Conservation (phyloP, 1,140 invertebrate species). For the Zaprionus kolodkinae region DNA sequence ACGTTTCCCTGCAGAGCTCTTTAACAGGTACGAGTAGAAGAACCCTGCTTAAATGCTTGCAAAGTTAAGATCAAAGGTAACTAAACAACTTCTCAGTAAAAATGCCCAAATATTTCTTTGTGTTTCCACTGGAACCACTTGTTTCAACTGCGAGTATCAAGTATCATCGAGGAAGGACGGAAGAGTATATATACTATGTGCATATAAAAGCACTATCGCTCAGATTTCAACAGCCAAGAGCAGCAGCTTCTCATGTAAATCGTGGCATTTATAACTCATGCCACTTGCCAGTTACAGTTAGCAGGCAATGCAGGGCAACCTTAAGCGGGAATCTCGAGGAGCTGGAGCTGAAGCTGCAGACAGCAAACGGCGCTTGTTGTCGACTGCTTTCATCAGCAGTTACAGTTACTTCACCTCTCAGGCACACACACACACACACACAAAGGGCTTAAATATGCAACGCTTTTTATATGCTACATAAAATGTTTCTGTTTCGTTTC, state of each 20-base stretch:
- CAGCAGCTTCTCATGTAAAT: conserved; percentile 26
- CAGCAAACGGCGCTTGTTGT: conserved; percentile 31
- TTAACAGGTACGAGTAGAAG: too few species aligned
- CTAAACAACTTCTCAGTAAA: neutral
- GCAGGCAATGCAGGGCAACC: too few species aligned
- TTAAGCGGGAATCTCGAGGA: conserved; percentile 19
- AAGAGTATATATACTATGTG: too few species aligned
- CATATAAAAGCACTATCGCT: neutral
- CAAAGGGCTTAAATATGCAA: conserved; percentile 65
- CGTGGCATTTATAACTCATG: conserved; percentile 35
- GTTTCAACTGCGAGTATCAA: neutral
- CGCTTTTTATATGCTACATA: conserved; percentile 64
- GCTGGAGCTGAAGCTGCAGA: conserved; percentile 22
- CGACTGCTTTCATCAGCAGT: conserved; percentile 63
- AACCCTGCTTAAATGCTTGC: neutral
- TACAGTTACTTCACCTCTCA: conserved; percentile 53
- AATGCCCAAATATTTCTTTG: neutral
- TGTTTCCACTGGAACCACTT: neutral
- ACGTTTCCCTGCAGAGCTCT: too few species aligned
- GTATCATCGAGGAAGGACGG: neutral
- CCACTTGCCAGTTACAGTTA: conserved; percentile 25
- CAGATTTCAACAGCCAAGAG: neutral
- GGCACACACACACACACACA: conserved; percentile 29
- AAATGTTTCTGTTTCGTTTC: conserved; percentile 65
- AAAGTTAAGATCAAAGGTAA: neutral